Conservation (phyloP, 2,888 invertebrate genomes). For the Tortricodes alternella region DNA sequence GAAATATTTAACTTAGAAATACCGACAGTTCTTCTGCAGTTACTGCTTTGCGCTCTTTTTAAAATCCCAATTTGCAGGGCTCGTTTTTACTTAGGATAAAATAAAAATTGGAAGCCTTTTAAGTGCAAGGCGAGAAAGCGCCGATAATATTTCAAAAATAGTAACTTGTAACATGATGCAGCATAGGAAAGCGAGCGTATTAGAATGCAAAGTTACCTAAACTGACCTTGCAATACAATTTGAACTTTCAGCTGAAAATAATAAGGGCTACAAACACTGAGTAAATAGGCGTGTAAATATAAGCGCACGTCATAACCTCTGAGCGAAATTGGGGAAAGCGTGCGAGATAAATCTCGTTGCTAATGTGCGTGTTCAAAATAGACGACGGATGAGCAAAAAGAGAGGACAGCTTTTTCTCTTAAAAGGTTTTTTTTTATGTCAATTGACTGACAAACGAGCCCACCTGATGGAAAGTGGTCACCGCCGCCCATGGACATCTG, state of each 20-base stretch:
- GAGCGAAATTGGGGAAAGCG: slow-evolving; percentile 58
- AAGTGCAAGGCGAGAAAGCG: slow-evolving; percentile 8
- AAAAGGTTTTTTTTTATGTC: background rate
- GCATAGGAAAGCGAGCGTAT: slow-evolving; percentile 41
- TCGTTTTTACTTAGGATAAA: background rate
- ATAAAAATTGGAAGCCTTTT: slow-evolving; percentile 10
- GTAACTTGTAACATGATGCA: slow-evolving; percentile 30
- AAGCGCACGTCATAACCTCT: slow-evolving; percentile 53
- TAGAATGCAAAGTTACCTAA: slow-evolving; percentile 23
- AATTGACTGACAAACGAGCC: background rate
- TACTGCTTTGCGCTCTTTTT: too few species aligned
- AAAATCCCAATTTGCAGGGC: too few species aligned
- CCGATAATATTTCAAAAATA: slow-evolving; percentile 29
- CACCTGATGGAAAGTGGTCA: background rate
- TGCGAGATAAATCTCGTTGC: slow-evolving; percentile 57
- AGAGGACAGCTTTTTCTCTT: too few species aligned
- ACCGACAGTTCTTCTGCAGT: too few species aligned
- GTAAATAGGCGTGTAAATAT: slow-evolving; percentile 33
- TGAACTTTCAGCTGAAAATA: slow-evolving; percentile 6
- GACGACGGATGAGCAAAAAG: background rate
- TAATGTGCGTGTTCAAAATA: slow-evolving; percentile 40
- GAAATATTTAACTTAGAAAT: slow-evolving; percentile 10
- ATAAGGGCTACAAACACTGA: slow-evolving; percentile 10
- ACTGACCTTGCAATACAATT: background rate
- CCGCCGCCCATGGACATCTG: background rate